phyloP scores from a whole-genome alignment of 2,113 vertebrate genomes.

The Quiscalus mexicanus region DNA sequence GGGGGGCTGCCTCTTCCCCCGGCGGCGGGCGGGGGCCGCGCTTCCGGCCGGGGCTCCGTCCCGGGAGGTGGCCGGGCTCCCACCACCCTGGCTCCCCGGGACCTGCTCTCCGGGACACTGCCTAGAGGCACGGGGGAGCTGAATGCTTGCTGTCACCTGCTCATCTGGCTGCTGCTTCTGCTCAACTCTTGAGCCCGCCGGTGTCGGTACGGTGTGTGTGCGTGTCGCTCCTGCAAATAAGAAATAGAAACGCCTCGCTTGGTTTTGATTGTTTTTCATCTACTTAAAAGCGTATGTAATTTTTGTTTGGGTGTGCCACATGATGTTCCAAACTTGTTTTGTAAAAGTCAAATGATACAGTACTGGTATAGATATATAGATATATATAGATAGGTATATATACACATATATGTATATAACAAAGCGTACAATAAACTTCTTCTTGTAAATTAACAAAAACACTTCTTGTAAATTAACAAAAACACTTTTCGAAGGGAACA shows the following conservation, averaged over 20 bases:
- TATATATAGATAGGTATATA: no score
- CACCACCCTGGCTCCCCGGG: no score
- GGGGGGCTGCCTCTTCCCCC: neutral
- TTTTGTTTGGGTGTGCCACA: neutral
- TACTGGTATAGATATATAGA: neutral
- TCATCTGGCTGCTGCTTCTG: rapidly evolving
- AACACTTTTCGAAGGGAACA: neutral
- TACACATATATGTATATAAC: no score
- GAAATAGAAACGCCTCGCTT: neutral
- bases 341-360: neutral
- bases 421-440: neutral
- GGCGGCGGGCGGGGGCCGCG: neutral
- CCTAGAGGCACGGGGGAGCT: neutral
- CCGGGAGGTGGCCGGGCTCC: neutral
- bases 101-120: neutral
- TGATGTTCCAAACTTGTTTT: neutral
- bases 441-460: neutral
- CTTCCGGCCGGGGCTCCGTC: neutral
- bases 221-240: neutral
- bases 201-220: no score
- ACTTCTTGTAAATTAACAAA: neutral
- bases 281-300: neutral
- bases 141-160: neutral
- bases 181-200: neutral
- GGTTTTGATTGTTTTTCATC: neutral